Evolutionary conservation across 2,113 vertebrate species (phyloP), one percentile per base, ranked within the genome.

Genomic region (Lota lota): DNA sequence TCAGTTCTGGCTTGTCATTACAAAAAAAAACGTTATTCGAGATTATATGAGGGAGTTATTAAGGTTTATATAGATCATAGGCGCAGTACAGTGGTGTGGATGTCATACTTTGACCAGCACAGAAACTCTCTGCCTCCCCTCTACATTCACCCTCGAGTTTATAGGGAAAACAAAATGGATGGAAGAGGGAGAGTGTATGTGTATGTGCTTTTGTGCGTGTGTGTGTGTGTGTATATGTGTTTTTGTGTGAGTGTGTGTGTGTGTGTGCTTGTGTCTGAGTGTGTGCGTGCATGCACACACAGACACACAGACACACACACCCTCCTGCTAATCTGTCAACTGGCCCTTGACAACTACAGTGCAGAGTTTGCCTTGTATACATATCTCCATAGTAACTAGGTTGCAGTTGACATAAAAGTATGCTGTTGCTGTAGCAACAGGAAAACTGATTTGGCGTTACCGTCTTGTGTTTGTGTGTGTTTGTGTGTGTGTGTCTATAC

Each of bases 391-490:
- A 91, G 94, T 92, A 95, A 95, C 93, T 75, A 84, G 91, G 91
- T 93, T 93, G 93, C 94, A 93, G 94, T 97, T 97, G 94, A 94
- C 95, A 94, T 92, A 93, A 96, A 96, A 96, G 94, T 94, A 95
- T 95, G 94, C 91, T 93, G 95, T 96, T 96, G 93, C 95, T 94
- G 77, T 94, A 93, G 95, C 92, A 95, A 97, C 94, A 7, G 92
- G 92, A 93, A 94, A 95, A 94, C 92, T 93, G 94, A 94, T 95
- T 95, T 95, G 93, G 93, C 89, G 92, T 92, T 86, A 80, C 81
- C 66, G 88, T 77, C 81, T 79, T 73, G 70, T 63, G 66, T 67
- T 68, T 71, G 73, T 74, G 71, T 72, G 53, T 74, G 58, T 72
- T 81, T 69, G 61, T 56, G 18, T 58, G 69, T 69, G 69, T 15